Evolutionary conservation across 1,140 invertebrate species (phyloP).

Genomic region (Drosophila asahinai): DNA sequence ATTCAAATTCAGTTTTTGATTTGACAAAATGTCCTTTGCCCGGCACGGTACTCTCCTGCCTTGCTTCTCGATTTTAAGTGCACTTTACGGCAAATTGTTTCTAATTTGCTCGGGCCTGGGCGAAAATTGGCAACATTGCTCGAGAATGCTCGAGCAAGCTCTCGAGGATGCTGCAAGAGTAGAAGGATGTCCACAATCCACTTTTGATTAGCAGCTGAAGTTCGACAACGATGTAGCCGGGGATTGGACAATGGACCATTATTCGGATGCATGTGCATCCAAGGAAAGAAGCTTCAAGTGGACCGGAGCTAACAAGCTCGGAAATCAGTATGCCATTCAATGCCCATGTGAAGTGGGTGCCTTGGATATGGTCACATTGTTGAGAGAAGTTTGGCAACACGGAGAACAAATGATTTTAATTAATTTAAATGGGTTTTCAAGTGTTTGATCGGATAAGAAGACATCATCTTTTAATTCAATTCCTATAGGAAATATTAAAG

Average conservation of each 20-base stretch:
- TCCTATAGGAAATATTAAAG: background rate
- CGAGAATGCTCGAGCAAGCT: background rate
- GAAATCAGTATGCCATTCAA: slow-evolving; percentile 10
- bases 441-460: too few relatives aligned
- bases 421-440: too few relatives aligned
- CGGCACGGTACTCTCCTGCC: slow-evolving; percentile 31
- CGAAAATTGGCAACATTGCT: slow-evolving; percentile 60
- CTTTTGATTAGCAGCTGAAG: slow-evolving; percentile 38
- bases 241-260: slow-evolving; percentile 5
- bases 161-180: background rate
- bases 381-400: slow-evolving; percentile 1
- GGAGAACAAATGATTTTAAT: too few relatives aligned
- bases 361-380: slow-evolving; percentile 7
- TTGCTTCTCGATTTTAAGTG: slow-evolving; percentile 43
- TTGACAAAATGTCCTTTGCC: slow-evolving; percentile 59
- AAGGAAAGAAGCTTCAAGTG: slow-evolving; percentile 13
- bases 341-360: slow-evolving; percentile 1
- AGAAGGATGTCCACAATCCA: slow-evolving; percentile 22
- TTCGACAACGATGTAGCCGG: slow-evolving; percentile 28
- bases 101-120: slow-evolving; percentile 44
- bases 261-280: slow-evolving; percentile 21
- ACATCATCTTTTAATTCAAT: background rate
- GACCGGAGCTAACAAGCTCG: slow-evolving; percentile 8
- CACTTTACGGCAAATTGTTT: slow-evolving; percentile 68
- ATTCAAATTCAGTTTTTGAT: slow-evolving; percentile 75